Percentiles rank a stretch among this genome's conserved stretches.
phyloP scores from a whole-genome alignment of 2,113 vertebrate species.

The Romanogobio albipinnatus region DNA sequence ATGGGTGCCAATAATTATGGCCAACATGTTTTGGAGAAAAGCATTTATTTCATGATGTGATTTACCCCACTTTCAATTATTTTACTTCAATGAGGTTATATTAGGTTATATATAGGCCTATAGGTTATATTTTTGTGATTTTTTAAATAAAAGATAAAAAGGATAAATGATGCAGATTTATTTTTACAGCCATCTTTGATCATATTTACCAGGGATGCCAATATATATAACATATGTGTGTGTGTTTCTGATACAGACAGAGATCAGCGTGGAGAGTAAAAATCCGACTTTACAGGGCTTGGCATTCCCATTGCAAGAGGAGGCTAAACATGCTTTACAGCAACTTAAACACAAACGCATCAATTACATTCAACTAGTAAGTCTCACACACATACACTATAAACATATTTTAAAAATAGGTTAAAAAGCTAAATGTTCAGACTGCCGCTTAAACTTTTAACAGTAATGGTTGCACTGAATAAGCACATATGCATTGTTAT shows the following conservation, averaged over 20 bases:
- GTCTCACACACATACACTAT: constrained; percentile 45
- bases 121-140: too few species aligned
- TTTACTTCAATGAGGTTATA: too few species aligned
- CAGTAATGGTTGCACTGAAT: not conserved
- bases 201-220: too few species aligned
- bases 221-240: constrained; percentile 53
- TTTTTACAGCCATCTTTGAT: too few species aligned
- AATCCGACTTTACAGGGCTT: constrained; percentile 93
- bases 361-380: constrained; percentile 97
- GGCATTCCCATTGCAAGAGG: constrained; percentile 90
- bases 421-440: not conserved
- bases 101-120: too few species aligned
- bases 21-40: too few species aligned
- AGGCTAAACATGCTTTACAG: constrained; percentile 88
- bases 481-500: not conserved
- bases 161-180: too few species aligned
- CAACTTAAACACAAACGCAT: constrained; percentile 87
- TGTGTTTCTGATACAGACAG: constrained; percentile 86
- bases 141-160: too few species aligned
- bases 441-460: not conserved
- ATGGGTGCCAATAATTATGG: too few species aligned
- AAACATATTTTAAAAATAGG: not conserved
- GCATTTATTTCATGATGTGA: too few species aligned
- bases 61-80: too few species aligned
- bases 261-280: constrained; percentile 94